Percentiles rank a stretch among this genome's conserved stretches.
Evolutionary conservation across 2,797 vertebrate genomes (phyloP).

Genomic region (Eremophila alpestris): DNA sequence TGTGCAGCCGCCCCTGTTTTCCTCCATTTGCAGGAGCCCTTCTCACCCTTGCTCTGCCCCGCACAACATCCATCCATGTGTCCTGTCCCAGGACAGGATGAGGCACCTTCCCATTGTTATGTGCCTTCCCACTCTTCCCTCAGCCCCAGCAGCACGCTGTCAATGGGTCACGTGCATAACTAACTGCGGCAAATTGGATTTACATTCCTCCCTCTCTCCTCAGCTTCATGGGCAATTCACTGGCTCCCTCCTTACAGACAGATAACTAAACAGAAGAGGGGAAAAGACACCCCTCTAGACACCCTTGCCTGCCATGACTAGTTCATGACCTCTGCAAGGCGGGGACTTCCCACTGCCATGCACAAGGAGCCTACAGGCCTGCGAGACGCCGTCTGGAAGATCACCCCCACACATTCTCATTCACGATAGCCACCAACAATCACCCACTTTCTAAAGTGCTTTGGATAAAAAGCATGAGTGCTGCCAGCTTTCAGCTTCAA

Average conservation of each 20-base stretch:
- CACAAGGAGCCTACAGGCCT: background rate
- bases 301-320: background rate
- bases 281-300: background rate
- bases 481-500: conserved; percentile 36
- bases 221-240: fast-evolving
- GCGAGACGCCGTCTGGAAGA: fast-evolving
- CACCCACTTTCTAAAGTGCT: background rate
- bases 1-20: background rate
- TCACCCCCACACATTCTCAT: background rate
- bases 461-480: background rate
- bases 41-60: background rate
- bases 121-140: background rate
- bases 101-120: background rate
- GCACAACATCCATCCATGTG: fast-evolving
- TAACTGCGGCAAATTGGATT: background rate
- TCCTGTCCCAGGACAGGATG: background rate
- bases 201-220: background rate
- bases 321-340: background rate
- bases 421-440: background rate
- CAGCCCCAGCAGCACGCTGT: background rate
- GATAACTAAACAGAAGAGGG: background rate
- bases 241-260: background rate
- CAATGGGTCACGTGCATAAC: background rate
- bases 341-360: background rate
- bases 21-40: background rate